These are phyloP conservation scores for Rhizomys pruinosus DNA, from an alignment of 2,113 vertebrate species.

Conservation along the genomic window DNA sequence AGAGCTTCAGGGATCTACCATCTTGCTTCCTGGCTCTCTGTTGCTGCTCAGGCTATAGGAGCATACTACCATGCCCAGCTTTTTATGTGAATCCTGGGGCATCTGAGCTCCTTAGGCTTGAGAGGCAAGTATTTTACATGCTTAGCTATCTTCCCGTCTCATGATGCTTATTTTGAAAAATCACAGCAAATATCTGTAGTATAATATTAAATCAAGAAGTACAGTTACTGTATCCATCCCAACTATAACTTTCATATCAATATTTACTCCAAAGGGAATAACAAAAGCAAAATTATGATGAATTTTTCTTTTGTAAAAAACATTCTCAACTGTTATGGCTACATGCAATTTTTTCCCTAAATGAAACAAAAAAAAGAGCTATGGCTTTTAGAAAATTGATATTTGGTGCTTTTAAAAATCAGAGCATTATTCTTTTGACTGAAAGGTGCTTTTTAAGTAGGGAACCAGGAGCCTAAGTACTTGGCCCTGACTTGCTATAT, in stretches of 20 bases:
- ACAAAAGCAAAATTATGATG: neutral
- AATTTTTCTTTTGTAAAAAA: neutral
- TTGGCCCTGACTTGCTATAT: neutral
- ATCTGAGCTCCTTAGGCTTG: neutral
- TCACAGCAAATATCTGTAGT: neutral
- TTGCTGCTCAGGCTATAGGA: neutral
- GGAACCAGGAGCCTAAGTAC: neutral
- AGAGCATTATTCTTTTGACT: constrained; percentile 34
- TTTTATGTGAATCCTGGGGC: neutral
- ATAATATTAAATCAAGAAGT: constrained; percentile 23
- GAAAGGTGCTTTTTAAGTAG: constrained; percentile 2
- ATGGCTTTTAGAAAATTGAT: neutral
- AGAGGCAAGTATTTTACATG: neutral
- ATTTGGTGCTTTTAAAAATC: constrained; percentile 35
- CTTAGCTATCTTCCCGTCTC: neutral
- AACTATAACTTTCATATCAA: neutral
- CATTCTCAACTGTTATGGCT: neutral
- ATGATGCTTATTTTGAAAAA: neutral
- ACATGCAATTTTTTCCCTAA: neutral
- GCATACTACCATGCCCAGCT: too few species aligned
- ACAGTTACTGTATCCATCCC: neutral
- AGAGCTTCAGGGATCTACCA: neutral
- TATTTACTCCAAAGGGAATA: neutral
- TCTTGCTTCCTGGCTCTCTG: too few species aligned
- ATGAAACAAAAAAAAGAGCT: neutral